Evolutionary conservation across 2,797 vertebrate genomes (phyloP), one percentile per base, ranked within the genome.

Genomic region (Sebastes melanostomus): DNA sequence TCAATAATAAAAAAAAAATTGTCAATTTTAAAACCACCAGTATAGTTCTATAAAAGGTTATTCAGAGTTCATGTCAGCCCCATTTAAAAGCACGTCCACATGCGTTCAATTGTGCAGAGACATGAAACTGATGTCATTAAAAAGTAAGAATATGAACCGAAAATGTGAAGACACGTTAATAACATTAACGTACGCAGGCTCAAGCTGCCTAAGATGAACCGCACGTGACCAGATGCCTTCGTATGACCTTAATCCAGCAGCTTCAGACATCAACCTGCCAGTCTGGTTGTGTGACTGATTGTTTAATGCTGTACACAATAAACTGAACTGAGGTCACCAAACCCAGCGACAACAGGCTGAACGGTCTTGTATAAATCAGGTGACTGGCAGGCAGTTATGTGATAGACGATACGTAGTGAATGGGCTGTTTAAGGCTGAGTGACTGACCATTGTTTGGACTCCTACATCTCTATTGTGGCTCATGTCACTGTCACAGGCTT

Each of bases 201-300:
- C 5, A 12, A 50, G 22, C 42, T 29, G 50, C 29, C 22, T 42
- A 18, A 81, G 5, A 54, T 68, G 56, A 86, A 79, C 75, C 34
- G 60, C 36, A 66, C 42, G 11, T 38, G 71, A 66, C 55, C 85
- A 70, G 70, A 75, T 77, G 80, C 50, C 72, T 83, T 58, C 56
- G 8, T 34, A 5, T 82, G 86, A 85, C 81, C 75, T 81, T 75
- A 85, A 88, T 84, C 73, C 82, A 75, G 50, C 75, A 79, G 80
- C 78, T 52, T 58, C 25, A 24, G 34, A 36, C 62, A 38, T 34
- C 14, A 56, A 11, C 36, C 34, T 2, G 7, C 34, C 29, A 50
- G 68, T 84, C 80, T 72, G 30, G 29, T 30, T 10, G 32, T 32
- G 54, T 29, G 60, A 66, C 81, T 82, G 61, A 82, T 78, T 84